Base-by-base conservation (phyloP, 2,113 vertebrate species). In the Sylvicapra grimmia region DNA sequence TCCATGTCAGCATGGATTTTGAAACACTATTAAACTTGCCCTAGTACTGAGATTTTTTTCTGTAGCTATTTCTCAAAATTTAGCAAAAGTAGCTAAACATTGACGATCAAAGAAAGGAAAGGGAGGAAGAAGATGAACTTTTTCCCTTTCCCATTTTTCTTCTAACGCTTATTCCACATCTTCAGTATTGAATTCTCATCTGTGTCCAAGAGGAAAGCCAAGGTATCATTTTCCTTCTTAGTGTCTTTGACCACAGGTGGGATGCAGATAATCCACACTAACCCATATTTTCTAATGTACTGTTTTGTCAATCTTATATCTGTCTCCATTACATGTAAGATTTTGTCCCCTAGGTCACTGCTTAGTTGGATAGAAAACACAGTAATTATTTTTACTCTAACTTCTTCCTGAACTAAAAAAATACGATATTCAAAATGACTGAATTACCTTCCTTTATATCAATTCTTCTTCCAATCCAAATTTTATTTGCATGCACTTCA, bases 401-500 rank as follows among this genome's bases (percentile, higher is more conserved):
- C 47, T 90, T 8, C 19, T 96, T 94, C 77, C 40, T 93, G 11
- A 86, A 23, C 63, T 92, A 40, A 86, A 82, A 79, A 36, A 59
- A 33, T 65, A 47, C 25, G 49, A 65, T 87, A 23, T 56, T 87
- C 40, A 61, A 36, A 61, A 63, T 36, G 65, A 23, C 21, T 75
- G 21, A 79, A 63, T 65, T 25, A 59, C 31, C 13, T 91, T 2
- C 33, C 12, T 86, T 96, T 58, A 27, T 18, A 44, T 47, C 21
- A 82, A 1, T n/a, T 56, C 89, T 92, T 80, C 47, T 56, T 94
- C 44, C 8, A 53, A 53, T 87, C 40, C 40, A 83, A 49, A 89
- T 97, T 97, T 90, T 77, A 92, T 85, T 96, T 84, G 80, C 47
- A 80, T 77, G 65, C 56, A 79, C 65, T 16, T 88, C 33, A 75